Evolutionary conservation across 2,888 invertebrate species (phyloP).

Genomic region (Scotopteryx bipunctaria): DNA sequence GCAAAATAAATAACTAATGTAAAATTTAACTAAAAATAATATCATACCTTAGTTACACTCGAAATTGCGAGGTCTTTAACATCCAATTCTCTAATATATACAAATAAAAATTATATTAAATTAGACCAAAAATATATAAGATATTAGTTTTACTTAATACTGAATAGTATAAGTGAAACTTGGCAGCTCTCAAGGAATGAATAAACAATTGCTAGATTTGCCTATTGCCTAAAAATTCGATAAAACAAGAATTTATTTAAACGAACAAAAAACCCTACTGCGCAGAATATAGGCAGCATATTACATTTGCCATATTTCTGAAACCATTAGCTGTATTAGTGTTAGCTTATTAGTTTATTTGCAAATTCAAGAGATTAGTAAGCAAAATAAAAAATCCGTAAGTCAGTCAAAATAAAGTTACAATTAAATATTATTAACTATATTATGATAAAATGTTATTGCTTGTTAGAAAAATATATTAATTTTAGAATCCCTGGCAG

Average conservation of each 20-base stretch:
- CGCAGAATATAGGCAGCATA: too few relatives aligned
- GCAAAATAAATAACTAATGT: constrained; percentile 52
- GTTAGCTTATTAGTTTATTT: too few relatives aligned
- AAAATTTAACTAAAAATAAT: constrained; percentile 42
- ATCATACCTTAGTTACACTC: constrained; percentile 28
- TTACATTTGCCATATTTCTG: too few relatives aligned
- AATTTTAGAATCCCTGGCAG: too few relatives aligned
- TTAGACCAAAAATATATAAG: constrained; percentile 8
- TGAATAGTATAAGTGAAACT: constrained; percentile 20
- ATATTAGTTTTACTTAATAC: constrained; percentile 30
- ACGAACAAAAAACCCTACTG: too few relatives aligned
- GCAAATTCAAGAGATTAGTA: too few relatives aligned
- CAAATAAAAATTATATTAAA: constrained; percentile 23
- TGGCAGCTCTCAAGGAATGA: constrained; percentile 29
- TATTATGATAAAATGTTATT: too few relatives aligned
- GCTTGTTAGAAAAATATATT: too few relatives aligned
- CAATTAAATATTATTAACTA: too few relatives aligned
- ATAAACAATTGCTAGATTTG: not conserved
- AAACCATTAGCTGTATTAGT: too few relatives aligned
- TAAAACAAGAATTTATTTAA: not conserved
- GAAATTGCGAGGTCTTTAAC: constrained; percentile 17
- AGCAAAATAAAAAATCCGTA: too few relatives aligned
- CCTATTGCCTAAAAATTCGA: not conserved
- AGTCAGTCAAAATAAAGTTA: too few relatives aligned
- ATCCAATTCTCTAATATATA: constrained; percentile 36